Base-by-base conservation (phyloP, 2,888 invertebrate species). In the Drosophila greeni region DNA sequence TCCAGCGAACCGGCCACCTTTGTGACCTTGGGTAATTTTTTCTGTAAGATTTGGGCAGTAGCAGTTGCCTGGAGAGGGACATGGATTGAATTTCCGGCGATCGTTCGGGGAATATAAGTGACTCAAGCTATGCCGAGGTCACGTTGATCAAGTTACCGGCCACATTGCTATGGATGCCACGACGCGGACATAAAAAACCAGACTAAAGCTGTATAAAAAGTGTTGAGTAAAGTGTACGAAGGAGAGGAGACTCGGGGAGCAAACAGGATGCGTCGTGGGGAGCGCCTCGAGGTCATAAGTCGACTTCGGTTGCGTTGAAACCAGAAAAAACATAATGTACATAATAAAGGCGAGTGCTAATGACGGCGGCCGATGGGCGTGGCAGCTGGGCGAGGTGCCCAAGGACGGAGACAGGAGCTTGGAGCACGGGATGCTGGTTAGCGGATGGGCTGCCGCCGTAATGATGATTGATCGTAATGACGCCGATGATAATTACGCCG, bases 61-160 rank as follows among this genome's bases (percentile, higher is more conserved):
- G 57, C n/a, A 61, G 65, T 26, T 75, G 78, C 48, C 56, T 43
- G 48, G 24, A 23, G 60, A 60, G 18, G 45, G 18, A 31, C 45
- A 45, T 31, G 31, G 76, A 68, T 78, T 78, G 70, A 73, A 49
- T 78, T 78, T 71, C 81, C 70, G 66, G 75, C 54, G 75, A 81
- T 75, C 75, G 75, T 54, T 34, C 42, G 53, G 29, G 51, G 37
- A 47, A 48, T n/a, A 45, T 24, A 49, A 61, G 65, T 74, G 76
- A 77, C 62, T 82, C 72, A 70, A 82, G 75, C 73, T 74, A 68
- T 70, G 59, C 26, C 81, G 82, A 84, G 81, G 81, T 80, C 84
- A 76, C 66, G 71, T 70, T 73, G 75, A 76, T 81, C 82, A 80
- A 76, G 80, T 84, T 84, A 82, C 80, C 66, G 45, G 48, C 40